Evolutionary conservation across 2,797 vertebrate species (phyloP).

Genomic region (Anguilla megastoma): DNA sequence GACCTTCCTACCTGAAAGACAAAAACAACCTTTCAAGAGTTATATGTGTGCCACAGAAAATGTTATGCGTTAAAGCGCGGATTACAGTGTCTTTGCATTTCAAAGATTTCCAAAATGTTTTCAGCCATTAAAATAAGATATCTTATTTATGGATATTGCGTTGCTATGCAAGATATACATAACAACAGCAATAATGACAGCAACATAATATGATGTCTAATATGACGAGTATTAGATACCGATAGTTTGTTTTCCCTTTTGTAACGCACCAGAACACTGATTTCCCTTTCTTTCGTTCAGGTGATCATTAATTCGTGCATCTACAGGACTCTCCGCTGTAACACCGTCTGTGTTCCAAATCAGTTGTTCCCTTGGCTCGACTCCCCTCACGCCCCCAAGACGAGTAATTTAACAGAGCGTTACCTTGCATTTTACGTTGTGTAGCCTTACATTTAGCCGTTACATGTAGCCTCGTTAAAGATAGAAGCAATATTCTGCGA

Average conservation of each 20-base stretch:
- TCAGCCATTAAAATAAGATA: too few species aligned
- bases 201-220: neutral
- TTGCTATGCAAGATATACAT: neutral
- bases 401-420: neutral
- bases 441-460: neutral
- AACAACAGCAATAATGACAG: neutral
- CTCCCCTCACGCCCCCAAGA: neutral
- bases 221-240: neutral
- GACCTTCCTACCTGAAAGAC: neutral
- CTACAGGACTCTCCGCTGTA: neutral
- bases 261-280: neutral
- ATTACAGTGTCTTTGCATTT: neutral
- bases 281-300: constrained; percentile 14
- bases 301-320: neutral
- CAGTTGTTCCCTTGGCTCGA: constrained; percentile 11
- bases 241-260: neutral
- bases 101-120: too few species aligned
- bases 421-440: neutral
- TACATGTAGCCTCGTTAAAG: neutral
- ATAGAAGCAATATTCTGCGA: neutral
- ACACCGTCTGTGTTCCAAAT: neutral
- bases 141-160: too few species aligned
- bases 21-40: neutral
- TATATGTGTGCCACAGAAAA: neutral
- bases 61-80: neutral